Conservation (phyloP, 1,140 invertebrate genomes). For the Linepithema humile region DNA sequence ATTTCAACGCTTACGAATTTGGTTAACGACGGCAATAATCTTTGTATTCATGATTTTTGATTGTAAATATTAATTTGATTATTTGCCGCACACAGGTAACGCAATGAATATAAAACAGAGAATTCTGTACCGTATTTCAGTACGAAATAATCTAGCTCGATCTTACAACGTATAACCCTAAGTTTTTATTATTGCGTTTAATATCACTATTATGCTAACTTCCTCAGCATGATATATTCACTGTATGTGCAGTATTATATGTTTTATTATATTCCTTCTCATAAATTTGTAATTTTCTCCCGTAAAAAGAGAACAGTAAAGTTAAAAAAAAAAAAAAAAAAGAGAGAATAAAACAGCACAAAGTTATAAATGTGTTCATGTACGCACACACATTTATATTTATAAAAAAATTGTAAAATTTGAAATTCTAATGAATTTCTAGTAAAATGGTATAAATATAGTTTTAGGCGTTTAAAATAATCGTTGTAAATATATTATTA, state of each 20-base stretch:
- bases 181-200: constrained; percentile 72
- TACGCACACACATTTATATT: constrained; percentile 17
- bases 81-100: constrained; percentile 51
- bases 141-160: constrained; percentile 61
- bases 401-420: constrained; percentile 48
- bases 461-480: constrained; percentile 26
- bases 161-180: constrained; percentile 61
- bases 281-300: constrained; percentile 36
- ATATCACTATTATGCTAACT: constrained; percentile 71
- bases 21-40: constrained; percentile 29
- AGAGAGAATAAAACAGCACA: constrained; percentile 1
- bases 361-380: constrained; percentile 24
- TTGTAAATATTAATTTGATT: constrained; percentile 72
- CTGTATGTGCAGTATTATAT: constrained; percentile 49
- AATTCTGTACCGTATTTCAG: constrained; percentile 60
- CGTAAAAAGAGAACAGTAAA: background rate
- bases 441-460: background rate
- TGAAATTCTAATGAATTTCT: background rate
- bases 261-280: constrained; percentile 21
- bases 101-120: constrained; percentile 62
- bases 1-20: constrained; percentile 47
- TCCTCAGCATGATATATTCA: constrained; percentile 47
- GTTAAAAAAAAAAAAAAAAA: background rate
- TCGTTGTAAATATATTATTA: constrained; percentile 47
- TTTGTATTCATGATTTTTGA: constrained; percentile 64